Evolutionary conservation across 2,797 vertebrate genomes (phyloP).

Genomic region (Pogonophryne albipinna): DNA sequence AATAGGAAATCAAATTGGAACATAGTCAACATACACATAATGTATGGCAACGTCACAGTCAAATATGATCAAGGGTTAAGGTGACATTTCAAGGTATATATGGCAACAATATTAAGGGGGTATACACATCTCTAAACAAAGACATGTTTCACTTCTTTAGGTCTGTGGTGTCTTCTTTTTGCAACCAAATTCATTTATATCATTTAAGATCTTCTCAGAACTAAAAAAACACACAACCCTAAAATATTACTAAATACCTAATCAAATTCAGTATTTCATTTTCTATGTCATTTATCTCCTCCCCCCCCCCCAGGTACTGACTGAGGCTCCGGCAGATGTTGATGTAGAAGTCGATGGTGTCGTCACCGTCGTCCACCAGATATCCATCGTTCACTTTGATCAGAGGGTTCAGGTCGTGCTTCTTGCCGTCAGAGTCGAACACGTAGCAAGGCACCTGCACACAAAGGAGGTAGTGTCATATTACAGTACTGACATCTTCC

Average conservation of each 20-base stretch:
- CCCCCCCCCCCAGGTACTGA: slow-evolving; percentile 68
- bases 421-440: slow-evolving; percentile 88
- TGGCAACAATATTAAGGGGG: too few species aligned
- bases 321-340: slow-evolving; percentile 95
- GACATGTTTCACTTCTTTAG: neutral
- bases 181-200: neutral
- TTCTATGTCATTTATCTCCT: neutral
- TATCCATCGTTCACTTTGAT: slow-evolving; percentile 89
- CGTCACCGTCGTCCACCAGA: slow-evolving; percentile 91
- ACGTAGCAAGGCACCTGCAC: slow-evolving; percentile 93
- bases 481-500: neutral
- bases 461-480: neutral
- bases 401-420: slow-evolving; percentile 94
- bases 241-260: neutral
- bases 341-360: slow-evolving; percentile 89
- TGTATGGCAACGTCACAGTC: neutral
- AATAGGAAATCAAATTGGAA: neutral
- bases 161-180: too few species aligned
- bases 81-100: too few species aligned
- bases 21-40: too few species aligned
- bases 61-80: neutral
- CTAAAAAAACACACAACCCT: too few species aligned
- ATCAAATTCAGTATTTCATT: neutral
- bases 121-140: too few species aligned
- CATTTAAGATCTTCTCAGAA: too few species aligned